Base-by-base conservation (phyloP, 2,888 invertebrate genomes). In the Trachelus stipa region DNA sequence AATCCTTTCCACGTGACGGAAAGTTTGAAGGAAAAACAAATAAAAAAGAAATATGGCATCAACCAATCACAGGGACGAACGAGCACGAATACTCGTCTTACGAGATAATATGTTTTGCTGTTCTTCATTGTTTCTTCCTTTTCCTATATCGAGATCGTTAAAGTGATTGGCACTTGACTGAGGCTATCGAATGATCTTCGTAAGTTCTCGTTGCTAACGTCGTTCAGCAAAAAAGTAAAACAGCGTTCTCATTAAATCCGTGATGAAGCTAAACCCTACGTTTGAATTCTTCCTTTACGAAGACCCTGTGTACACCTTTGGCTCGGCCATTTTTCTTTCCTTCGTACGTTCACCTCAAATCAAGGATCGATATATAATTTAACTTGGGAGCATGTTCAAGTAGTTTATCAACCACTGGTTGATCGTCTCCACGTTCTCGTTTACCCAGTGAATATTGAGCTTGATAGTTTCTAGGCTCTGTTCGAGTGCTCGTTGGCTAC, bases 381-480 rank as follows among this genome's bases (percentile, higher is more conserved):
- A 74, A 35, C 73, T 85, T 73, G 83, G 80, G 79, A 73, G 74
- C 80, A 81, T 71, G 85, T 87, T 78, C 86, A 88, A 80, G 82
- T 91, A 91, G 74, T 90, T 89, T 75, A 87, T 86, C 23, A 94
- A 91, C 94, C 94, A 95, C 75, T 91, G 87, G 78, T 92, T 92
- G 40, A 94, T 92, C 56, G 91, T 90, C 1, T 92, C 92, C 69
- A 93, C 93, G 84, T 94, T 93, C 56, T 92, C 90, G 69, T 92
- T 90, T 73, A 97, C 95, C 97, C 97, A 97, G 81, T 96, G 95
- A 1, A 96, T 95, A 92, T 97, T 97, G 33, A 96, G 93, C 15
- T 95, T 95, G 34, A 97, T 96, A 1, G 94, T 95, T 91, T 97
- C 97, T 73, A 97, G 90, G 23, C 96, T 96, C 83, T 95, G 95